A percentile compares a stretch with the other conserved stretches of the same genome.
phyloP scores from a whole-genome alignment of 2,113 vertebrate species.

The Brienomyrus longianalis region DNA sequence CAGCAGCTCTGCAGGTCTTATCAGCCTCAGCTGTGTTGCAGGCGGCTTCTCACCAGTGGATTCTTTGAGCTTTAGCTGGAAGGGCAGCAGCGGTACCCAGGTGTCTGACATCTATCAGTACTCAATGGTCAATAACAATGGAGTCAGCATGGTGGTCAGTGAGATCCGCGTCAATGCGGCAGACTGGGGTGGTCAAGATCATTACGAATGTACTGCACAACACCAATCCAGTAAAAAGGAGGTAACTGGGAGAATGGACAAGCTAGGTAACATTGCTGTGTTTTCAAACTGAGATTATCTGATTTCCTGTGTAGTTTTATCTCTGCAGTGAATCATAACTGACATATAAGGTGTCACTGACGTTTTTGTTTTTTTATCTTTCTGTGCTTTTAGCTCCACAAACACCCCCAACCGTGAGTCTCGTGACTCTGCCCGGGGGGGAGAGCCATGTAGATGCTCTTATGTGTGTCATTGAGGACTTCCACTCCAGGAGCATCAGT shows the following conservation, averaged over 20 bases:
- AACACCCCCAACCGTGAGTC: too few relatives aligned
- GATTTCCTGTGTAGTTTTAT: neutral
- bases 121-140: neutral
- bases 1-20: neutral
- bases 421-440: too few relatives aligned
- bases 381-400: too few relatives aligned
- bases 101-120: neutral
- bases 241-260: neutral
- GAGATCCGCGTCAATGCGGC: neutral
- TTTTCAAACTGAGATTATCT: neutral
- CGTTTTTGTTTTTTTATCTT: too few relatives aligned
- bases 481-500: too few relatives aligned
- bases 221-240: neutral
- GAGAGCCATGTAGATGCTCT: too few relatives aligned
- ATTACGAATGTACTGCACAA: neutral
- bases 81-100: neutral
- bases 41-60: neutral
- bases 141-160: neutral
- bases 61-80: neutral
- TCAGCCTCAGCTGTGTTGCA: neutral
- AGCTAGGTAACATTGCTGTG: neutral
- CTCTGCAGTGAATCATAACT: neutral
- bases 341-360: neutral
- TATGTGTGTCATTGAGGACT: too few relatives aligned
- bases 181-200: neutral